Evolutionary conservation across 2,888 invertebrate species (phyloP).

Genomic region (Venusia cambrica): DNA sequence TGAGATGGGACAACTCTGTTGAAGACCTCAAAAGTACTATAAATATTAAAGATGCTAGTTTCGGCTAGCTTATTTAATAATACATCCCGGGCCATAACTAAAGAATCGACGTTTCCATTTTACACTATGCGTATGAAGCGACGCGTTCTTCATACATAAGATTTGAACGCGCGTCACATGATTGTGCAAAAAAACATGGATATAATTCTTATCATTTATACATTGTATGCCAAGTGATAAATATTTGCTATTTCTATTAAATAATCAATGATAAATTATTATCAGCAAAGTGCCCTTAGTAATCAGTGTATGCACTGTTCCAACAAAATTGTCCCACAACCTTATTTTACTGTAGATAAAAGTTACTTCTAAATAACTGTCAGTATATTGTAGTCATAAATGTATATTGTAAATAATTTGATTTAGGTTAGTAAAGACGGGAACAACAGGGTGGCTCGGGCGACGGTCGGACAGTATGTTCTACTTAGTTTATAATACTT

Average conservation of each 20-base stretch:
- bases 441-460: constrained; percentile 66
- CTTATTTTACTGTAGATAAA: constrained; percentile 70
- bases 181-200: no score
- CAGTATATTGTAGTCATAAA: constrained; percentile 70
- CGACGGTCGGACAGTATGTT: constrained; percentile 48
- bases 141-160: constrained; percentile 8
- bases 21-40: constrained; percentile 29
- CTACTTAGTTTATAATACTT: constrained; percentile 68
- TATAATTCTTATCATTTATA: no score
- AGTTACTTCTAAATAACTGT: constrained; percentile 72
- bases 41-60: constrained; percentile 5
- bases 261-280: constrained; percentile 18
- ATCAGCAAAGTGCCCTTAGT: constrained; percentile 11
- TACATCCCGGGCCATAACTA: no score
- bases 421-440: constrained; percentile 70
- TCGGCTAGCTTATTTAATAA: constrained; percentile 1
- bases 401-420: constrained; percentile 77
- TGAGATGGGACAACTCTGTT: constrained; percentile 48
- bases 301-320: constrained; percentile 21
- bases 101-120: no score
- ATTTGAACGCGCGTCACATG: constrained; percentile 13
- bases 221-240: no score
- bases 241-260: constrained; percentile 18
- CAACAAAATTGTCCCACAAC: constrained; percentile 51
- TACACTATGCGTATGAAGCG: no score